Evolutionary conservation across 2,888 invertebrate genomes (phyloP).

Genomic region (Chrysodeixis includens): DNA sequence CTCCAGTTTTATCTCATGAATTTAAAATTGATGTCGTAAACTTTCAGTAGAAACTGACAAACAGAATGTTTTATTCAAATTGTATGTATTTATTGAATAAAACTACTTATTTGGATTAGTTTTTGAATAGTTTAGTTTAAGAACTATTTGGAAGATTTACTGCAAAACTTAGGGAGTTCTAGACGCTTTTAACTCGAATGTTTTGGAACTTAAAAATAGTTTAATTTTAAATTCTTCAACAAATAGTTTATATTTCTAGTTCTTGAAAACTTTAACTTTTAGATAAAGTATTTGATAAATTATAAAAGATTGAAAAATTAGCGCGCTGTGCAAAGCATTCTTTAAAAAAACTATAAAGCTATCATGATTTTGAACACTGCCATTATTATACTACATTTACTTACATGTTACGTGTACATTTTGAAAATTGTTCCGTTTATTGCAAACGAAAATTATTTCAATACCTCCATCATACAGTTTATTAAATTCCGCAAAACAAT

Average conservation of each 20-base stretch:
- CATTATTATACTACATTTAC: no score
- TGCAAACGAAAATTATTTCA: no score
- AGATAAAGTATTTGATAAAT: no score
- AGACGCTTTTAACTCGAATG: neutral
- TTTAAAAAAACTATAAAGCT: no score
- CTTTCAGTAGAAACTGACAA: constrained; percentile 40
- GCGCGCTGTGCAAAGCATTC: no score
- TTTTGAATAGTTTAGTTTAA: constrained; percentile 13
- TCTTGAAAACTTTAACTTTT: no score
- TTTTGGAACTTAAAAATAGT: neutral
- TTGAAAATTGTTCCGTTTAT: no score
- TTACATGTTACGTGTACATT: no score
- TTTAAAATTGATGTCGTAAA: constrained; percentile 43
- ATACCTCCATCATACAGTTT: neutral
- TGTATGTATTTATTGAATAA: constrained; percentile 27
- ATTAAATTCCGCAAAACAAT: neutral
- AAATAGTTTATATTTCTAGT: no score
- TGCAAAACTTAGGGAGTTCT: neutral
- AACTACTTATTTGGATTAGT: constrained; percentile 24
- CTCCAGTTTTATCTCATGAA: constrained; percentile 45
- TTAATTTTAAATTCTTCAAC: no score
- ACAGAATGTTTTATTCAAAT: constrained; percentile 39
- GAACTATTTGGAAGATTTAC: constrained; percentile 18
- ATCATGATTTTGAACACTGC: no score
- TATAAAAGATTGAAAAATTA: no score